Base-by-base conservation (phyloP, 2,888 invertebrate genomes). In the Drosophila bunnanda region DNA sequence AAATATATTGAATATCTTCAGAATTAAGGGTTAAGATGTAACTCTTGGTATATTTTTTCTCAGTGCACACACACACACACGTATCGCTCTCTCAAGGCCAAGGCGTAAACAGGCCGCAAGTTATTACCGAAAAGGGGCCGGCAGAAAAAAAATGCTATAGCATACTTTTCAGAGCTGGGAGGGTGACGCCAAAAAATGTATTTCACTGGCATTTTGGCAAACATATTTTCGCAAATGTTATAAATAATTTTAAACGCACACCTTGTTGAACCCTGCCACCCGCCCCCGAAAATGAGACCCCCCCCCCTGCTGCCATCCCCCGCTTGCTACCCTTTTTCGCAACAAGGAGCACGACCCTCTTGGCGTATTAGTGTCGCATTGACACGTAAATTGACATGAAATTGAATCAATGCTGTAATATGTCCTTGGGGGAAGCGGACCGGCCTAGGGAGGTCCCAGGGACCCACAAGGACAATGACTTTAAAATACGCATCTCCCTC, bases 321-420 rank as follows among this genome's bases (percentile, higher is more conserved):
- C 17, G 15, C 64, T 62, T 48, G 36, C 48, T 12, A n/a, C 1
- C 30, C 50, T 34, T 22, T 53, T 50, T 22, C 17, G 41, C 34
- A 28, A 34, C 67, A 46, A 41, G 54, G 56, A 43, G 78, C 76
- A 80, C 79, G 82, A 79, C 81, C 79, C 84, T 76, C 67, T 75
- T 56, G 75, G 86, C 77, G 86, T 87, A 91, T 91, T 91, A 90
- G 89, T 87, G 86, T 92, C 92, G 90, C 89, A 92, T 92, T 92
- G 92, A 92, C 92, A 92, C 88, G 91, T 90, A 92, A 92, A 92
- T 92, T 92, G 92, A 92, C 92, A 92, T 92, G 90, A 92, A 92
- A 92, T 92, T 92, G 92, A 92, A 92, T 92, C 92, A 92, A 92
- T 92, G 90, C 89, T 88, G 90, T 92, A 92, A 92, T 91, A 90